A percentile compares a stretch with the other conserved stretches of the same genome.
These are phyloP conservation scores for Nannobrachium achirus DNA, from an alignment of 2,113 vertebrate species.

Conservation along the genomic window DNA sequence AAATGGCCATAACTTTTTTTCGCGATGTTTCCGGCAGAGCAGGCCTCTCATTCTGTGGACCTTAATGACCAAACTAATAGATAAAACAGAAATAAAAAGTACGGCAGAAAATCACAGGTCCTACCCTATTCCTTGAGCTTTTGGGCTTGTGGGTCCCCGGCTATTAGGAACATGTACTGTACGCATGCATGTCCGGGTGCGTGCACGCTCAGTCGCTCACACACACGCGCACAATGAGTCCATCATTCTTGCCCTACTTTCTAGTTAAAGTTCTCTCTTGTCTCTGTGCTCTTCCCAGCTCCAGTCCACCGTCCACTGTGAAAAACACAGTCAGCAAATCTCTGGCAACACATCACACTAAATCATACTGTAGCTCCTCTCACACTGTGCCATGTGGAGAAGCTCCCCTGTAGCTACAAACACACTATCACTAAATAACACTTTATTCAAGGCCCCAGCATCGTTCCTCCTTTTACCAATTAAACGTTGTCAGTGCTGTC, in stretches of 20 bases:
- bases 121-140: too few relatives aligned
- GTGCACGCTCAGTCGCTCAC: constrained; percentile 14
- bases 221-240: constrained; percentile 15
- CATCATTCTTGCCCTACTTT: constrained; percentile 56
- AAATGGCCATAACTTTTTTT: too few relatives aligned
- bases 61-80: too few relatives aligned
- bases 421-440: neutral
- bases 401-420: neutral
- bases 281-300: constrained; percentile 15
- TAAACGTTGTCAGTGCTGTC: too few relatives aligned
- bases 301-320: constrained; percentile 50
- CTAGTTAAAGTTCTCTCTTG: constrained; percentile 21
- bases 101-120: too few relatives aligned
- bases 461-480: too few relatives aligned
- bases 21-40: too few relatives aligned
- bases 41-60: too few relatives aligned
- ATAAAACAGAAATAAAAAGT: too few relatives aligned
- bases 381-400: neutral
- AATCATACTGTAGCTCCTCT: constrained; percentile 39
- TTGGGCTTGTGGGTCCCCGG: too few relatives aligned
- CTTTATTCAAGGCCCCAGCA: neutral
- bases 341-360: constrained; percentile 38
- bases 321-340: constrained; percentile 56
- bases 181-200: too few relatives aligned
- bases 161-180: constrained; percentile 21